Percentiles rank a stretch among this genome's conserved stretches.
Evolutionary conservation across 2,113 vertebrate species (phyloP).

Genomic region (Sprattus sprattus): DNA sequence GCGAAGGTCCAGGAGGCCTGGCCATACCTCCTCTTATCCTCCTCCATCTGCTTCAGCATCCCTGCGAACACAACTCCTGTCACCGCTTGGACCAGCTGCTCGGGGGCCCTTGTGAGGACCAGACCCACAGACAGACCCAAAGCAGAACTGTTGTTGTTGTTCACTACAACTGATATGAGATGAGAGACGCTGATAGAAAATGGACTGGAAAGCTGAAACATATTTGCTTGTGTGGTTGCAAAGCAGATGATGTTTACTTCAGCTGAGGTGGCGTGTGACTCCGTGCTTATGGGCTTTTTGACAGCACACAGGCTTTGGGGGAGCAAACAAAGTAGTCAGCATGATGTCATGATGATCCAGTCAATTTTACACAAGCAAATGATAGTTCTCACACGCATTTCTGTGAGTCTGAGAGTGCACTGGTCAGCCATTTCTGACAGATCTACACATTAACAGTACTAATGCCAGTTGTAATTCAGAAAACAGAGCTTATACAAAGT

Average conservation of each 20-base stretch:
- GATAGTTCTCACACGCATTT: background rate
- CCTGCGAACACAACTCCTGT: conserved; percentile 62
- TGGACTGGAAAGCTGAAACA: background rate
- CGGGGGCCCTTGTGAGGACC: background rate
- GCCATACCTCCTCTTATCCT: conserved; percentile 83
- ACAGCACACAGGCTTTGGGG: background rate
- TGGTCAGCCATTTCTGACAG: background rate
- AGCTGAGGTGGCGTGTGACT: background rate
- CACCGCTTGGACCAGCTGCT: background rate
- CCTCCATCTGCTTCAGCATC: conserved; percentile 91
- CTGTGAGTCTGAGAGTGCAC: background rate
- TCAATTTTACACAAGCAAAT: background rate
- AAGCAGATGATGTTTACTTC: conserved; percentile 3
- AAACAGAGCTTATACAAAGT: background rate
- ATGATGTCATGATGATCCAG: background rate
- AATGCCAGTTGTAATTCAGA: background rate
- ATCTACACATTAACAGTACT: background rate
- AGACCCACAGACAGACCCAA: background rate
- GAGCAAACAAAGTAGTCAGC: conserved; percentile 4
- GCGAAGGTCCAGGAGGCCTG: conserved; percentile 85
- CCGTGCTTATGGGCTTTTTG: background rate
- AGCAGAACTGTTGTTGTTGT: background rate
- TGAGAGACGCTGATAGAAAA: background rate
- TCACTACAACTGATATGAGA: background rate
- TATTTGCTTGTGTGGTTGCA: background rate